These are phyloP conservation scores for Philotrypesis tridentata DNA, from an alignment of 1,140 invertebrate genomes.

Conservation along the genomic window DNA sequence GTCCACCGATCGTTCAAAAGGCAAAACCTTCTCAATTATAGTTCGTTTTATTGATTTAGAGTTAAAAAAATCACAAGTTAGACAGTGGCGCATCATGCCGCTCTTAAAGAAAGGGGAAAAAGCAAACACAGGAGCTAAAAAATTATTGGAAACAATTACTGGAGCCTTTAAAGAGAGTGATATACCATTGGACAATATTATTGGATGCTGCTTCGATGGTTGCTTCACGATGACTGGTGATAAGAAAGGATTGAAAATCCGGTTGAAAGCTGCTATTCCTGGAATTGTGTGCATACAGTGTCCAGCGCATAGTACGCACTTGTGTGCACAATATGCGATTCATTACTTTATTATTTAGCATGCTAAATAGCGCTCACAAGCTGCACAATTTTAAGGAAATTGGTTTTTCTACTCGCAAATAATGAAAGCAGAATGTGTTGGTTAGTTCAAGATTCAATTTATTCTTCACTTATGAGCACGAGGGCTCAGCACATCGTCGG, in stretches of 20 bases:
- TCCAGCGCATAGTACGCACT: neutral
- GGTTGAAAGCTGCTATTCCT: neutral
- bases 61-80: neutral
- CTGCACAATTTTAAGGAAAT: too few species aligned
- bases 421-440: too few species aligned
- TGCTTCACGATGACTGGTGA: neutral
- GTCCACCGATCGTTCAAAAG: neutral
- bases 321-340: too few species aligned
- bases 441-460: too few species aligned
- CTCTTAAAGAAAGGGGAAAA: neutral
- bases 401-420: too few species aligned
- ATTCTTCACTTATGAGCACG: too few species aligned
- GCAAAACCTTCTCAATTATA: neutral
- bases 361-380: too few species aligned
- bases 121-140: neutral
- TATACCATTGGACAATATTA: neutral
- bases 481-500: too few species aligned
- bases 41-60: neutral
- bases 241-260: neutral
- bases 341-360: too few species aligned
- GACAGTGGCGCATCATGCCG: neutral
- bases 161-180: neutral
- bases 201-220: neutral
- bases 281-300: neutral
- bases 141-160: neutral